Base-by-base conservation (phyloP, 2,888 invertebrate species). In the Blera fallax region DNA sequence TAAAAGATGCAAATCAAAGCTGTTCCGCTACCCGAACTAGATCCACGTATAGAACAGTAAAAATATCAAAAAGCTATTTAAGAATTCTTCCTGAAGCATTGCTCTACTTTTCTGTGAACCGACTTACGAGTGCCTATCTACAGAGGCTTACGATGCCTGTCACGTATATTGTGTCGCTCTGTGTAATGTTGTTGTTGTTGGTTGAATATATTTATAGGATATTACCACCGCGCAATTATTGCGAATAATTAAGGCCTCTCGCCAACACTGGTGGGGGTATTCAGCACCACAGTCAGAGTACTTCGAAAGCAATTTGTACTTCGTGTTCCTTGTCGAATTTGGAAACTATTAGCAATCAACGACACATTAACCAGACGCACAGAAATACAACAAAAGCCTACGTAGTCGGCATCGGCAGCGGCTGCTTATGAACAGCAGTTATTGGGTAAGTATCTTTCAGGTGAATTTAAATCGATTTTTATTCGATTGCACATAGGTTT, bases 381-480 rank as follows among this genome's bases (percentile, higher is more conserved):
- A 67, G 7, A 56, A 18, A 2, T 4, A 32, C 48, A 48, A 27
- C 40, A 27, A 60, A 34, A 50, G 21, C 64, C 45, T 64, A 54
- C 37, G 52, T 54, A 67, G 24, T 40, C 16, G 60, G 27, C 58
- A n/a, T n/a, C n/a, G 14, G n/a, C 43, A 14, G n/a, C n/a, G 29
- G 21, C 11, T 40, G 27, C 6, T 6, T 10, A 54, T 48, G 24
- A 67, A 27, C 52, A 8, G 7, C 16, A 54, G 10, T 40, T 32
- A 32, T 77, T 77, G 58, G 58, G 67, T 69, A 77, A 69, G 50
- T 72, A 72, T 45, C 52, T 72, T 45, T 83, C 82, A 83, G 78
- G 78, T 84, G 83, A 84, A 84, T 84, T 84, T 74, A 54, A 84
- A 84, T 84, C 73, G 79, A 79, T 74, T 84, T 73, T 56, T 54